Evolutionary conservation across 92 coral and sea anemone genomes (phyloP), one percentile per base, ranked within the genome.

Genomic region (Siderastrea siderea): DNA sequence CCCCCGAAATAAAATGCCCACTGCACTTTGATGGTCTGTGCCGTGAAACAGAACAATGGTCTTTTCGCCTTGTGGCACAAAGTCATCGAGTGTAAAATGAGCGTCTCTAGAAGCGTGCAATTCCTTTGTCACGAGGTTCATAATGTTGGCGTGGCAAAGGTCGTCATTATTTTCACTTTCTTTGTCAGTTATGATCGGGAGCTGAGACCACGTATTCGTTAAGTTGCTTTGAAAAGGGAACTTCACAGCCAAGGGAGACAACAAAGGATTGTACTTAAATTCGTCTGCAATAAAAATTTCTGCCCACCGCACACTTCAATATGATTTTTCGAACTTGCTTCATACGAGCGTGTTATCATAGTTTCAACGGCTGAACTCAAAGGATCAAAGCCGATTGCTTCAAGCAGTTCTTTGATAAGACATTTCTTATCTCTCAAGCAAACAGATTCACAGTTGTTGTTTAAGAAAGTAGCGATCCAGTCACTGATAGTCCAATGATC

Each of bases 1-100:
- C 66, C 94, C 94, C 51, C 81, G 89, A 49, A 19, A 7, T 10
- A 88, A 50, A 60, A 92, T 92, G 70, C 88, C 71, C 26, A 13
- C 5, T 3, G 92, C 94, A 62, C 94, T 92, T 43, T 72, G 38
- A 58, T 79, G 92, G 67, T 92, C 94, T 65, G 94, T 92, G 17
- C 94, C 94, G 64, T 92, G 94, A 59, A 68, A 92, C 26, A 92
- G 76, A 58, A 88, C 60, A 49, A 49, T 50, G 62, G 47, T 13
- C 17, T 47, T 10, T 4, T 15, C 62, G 74, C 61, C 78, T 48
- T 80, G 44, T n/a, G 60, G 9, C 78, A 74, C 46, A 3, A 14
- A 11, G 54, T 45, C n/a, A 66, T 3, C 46, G 68, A 16, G 46
- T 12, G 43, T 9, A 15, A 55, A 14, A 44, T 58, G 60, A 44